phyloP scores from a whole-genome alignment of 2,888 invertebrate genomes.

The Calameuta idolon region DNA sequence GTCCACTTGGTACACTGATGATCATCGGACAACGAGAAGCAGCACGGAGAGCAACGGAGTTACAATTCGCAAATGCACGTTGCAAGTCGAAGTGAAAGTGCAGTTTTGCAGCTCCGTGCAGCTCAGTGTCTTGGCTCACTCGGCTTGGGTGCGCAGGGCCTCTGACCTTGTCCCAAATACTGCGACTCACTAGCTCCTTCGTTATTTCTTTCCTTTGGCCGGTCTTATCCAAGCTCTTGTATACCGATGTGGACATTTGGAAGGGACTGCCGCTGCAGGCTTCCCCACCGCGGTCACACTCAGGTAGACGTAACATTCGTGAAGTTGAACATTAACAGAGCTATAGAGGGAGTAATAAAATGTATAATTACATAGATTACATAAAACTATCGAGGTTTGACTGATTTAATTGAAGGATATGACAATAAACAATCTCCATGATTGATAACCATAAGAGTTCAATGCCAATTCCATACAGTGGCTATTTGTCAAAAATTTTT shows the following conservation, averaged over 20 bases:
- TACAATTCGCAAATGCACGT: constrained; percentile 6
- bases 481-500: background rate
- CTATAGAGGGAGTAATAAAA: background rate
- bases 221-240: constrained; percentile 2
- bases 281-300: background rate
- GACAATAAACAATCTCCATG: background rate
- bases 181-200: constrained; percentile 54
- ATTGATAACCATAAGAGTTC: background rate
- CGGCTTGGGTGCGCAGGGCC: constrained; percentile 59
- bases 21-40: background rate
- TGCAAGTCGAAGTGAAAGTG: constrained; percentile 61
- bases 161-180: constrained; percentile 68
- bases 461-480: background rate
- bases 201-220: background rate
- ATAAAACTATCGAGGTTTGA: background rate
- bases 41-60: background rate
- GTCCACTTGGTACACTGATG: background rate
- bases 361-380: background rate
- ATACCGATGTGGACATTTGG: background rate
- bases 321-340: background rate
- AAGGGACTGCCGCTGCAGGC: background rate
- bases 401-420: background rate
- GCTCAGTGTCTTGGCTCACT: constrained; percentile 39
- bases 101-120: constrained; percentile 46
- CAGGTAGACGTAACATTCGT: background rate